Evolutionary conservation across 2,113 vertebrate genomes (phyloP), one percentile per base, ranked within the genome.

Genomic region (Nothocercus nigrocapillus): DNA sequence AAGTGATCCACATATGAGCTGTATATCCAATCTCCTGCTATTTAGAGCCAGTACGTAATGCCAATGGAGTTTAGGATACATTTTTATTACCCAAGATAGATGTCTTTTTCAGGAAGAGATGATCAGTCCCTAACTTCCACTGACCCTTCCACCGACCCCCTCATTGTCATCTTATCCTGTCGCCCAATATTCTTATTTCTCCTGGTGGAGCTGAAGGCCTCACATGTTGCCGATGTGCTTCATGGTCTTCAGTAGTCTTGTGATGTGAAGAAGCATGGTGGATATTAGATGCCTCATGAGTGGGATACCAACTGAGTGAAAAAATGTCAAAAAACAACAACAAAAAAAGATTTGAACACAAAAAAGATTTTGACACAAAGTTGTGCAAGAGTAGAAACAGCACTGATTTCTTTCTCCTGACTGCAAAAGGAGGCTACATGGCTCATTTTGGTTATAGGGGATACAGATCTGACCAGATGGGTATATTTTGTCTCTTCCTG

Each of bases 251-350:
- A 54, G 74, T 36, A 10, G 2, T 74, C 81, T 70, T 78, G 5
- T 24, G 17, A 25, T 34, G 8, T 1, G 4, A 62, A 70, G 36
- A 3, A 22, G 2, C 21, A 1, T 0, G 2, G 44, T 6, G 27
- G 53, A 22, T 47, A 38, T 25, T 32, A 20, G 7, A 27, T 51
- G 9, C 0, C 32, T 30, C 8, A 24, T 13, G 24, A 8, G 19
- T 49, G 32, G 28, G 42, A 89, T 34, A 16, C 22, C 44, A 66
- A 27, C 5, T 7, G 20, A 69, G 54, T 32, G 76, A 36, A 11
- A 10, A 44, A 13, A 20, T 54, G 40, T 24, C 6, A 70, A 11
- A 44, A 14, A 21, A 72, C 36, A 36, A 36, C 36, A 36, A 36
- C 36, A 36, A 11, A 67, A 82, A 78, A 24, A 51, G 72, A 44